These are phyloP conservation scores for Drosophila virilis DNA, from an alignment of 1,140 invertebrate species.

Conservation along the genomic window DNA sequence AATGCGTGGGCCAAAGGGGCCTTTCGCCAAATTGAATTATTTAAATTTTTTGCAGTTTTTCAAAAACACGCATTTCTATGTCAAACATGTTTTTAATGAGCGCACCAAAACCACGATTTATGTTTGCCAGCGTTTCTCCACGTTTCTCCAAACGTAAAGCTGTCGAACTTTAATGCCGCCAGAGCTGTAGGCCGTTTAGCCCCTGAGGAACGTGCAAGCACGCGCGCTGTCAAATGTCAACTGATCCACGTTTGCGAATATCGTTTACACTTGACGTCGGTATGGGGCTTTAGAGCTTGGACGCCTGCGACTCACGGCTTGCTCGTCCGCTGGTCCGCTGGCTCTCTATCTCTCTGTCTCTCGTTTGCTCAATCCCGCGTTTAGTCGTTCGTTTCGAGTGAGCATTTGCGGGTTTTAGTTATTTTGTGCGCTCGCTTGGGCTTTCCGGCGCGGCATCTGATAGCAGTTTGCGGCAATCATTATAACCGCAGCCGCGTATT, in stretches of 20 bases:
- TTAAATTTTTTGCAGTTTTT: conserved; percentile 10
- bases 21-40: conserved; percentile 1
- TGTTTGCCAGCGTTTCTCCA: background rate
- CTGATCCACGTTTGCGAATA: conserved; percentile 80
- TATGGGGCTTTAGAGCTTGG: conserved; percentile 18
- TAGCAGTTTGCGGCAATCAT: conserved; percentile 41
- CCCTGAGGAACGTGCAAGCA: conserved; percentile 67
- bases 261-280: conserved; percentile 68
- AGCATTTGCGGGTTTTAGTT: conserved; percentile 41
- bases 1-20: conserved; percentile 22
- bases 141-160: conserved; percentile 3
- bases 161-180: conserved; percentile 4
- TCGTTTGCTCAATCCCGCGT: conserved; percentile 11
- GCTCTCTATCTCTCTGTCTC: background rate
- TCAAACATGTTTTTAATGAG: conserved; percentile 6
- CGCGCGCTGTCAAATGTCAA: conserved; percentile 83
- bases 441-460: conserved; percentile 58
- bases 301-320: conserved; percentile 10
- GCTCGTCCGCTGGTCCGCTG: conserved; percentile 4
- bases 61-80: conserved; percentile 4
- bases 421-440: conserved; percentile 32
- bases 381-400: conserved; percentile 1
- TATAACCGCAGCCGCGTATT: conserved; percentile 32
- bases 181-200: conserved; percentile 21
- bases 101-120: conserved; percentile 10